phyloP scores from a whole-genome alignment of 1,140 invertebrate species.

The Vanessa tameamea region DNA sequence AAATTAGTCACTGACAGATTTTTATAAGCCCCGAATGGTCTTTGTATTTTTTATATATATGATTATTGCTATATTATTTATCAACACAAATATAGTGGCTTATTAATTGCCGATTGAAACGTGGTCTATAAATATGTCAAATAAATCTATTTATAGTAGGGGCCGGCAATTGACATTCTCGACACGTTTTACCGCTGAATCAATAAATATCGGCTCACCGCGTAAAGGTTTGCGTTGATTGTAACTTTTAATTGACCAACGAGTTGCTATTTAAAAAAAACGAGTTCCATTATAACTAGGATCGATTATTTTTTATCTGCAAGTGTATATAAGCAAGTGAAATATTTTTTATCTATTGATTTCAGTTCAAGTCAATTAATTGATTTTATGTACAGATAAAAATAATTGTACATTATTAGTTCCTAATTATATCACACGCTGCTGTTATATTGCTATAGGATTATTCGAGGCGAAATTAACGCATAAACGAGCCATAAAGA shows the following conservation, averaged over 20 bases:
- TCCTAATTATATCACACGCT: not conserved
- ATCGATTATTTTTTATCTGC: no score
- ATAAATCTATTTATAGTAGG: constrained; percentile 42
- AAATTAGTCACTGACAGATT: constrained; percentile 2
- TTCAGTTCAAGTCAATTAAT: not conserved
- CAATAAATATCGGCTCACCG: constrained; percentile 37
- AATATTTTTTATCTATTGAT: no score
- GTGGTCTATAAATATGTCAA: constrained; percentile 47
- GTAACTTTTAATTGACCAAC: constrained; percentile 9
- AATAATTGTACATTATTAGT: not conserved
- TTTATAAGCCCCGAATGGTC: not conserved
- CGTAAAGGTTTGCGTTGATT: constrained; percentile 25
- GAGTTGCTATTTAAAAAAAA: constrained; percentile 1
- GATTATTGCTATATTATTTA: constrained; percentile 8
- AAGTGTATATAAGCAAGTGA: no score
- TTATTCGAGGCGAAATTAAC: not conserved
- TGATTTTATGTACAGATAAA: not conserved
- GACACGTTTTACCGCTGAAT: constrained; percentile 43
- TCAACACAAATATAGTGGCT: constrained; percentile 19
- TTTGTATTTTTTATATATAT: not conserved
- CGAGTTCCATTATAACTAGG: no score
- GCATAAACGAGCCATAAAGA: not conserved
- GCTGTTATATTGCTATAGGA: not conserved
- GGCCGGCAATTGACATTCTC: constrained; percentile 44
- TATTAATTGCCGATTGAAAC: constrained; percentile 41